Evolutionary conservation across 1,140 invertebrate species (phyloP).

Genomic region (Helicoverpa zea): DNA sequence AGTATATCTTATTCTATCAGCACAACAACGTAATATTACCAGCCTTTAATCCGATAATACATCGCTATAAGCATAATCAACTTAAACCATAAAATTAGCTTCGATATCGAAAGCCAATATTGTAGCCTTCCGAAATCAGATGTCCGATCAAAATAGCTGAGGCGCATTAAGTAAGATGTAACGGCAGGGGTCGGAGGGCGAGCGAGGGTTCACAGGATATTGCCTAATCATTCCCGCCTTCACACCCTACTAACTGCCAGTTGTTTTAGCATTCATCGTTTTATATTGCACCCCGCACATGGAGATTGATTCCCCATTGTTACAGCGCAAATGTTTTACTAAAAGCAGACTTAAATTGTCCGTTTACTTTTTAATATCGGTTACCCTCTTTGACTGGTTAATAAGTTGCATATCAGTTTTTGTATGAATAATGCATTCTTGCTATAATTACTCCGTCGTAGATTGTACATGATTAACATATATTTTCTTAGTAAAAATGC

Average conservation of each 20-base stretch:
- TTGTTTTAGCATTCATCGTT: conserved; percentile 85
- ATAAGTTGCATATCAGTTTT: background rate
- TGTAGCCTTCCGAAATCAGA: conserved; percentile 73
- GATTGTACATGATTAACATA: conserved; percentile 48
- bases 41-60: conserved; percentile 8
- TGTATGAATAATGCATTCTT: conserved; percentile 30
- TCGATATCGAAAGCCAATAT: conserved; percentile 66
- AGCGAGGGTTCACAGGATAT: conserved; percentile 74
- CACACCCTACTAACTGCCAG: conserved; percentile 81
- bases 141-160: conserved; percentile 76
- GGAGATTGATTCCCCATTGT: conserved; percentile 79
- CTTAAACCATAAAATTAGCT: conserved; percentile 45
- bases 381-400: background rate
- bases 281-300: conserved; percentile 59
- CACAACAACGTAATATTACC: background rate
- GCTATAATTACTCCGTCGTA: conserved; percentile 34
- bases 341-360: conserved; percentile 59
- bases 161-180: conserved; percentile 83
- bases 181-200: conserved; percentile 72
- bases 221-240: conserved; percentile 83
- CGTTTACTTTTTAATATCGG: conserved; percentile 54
- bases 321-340: conserved; percentile 60
- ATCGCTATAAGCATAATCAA: conserved; percentile 28
- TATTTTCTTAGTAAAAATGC: conserved; percentile 38
- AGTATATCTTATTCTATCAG: too few species aligned